A percentile compares a stretch with the other conserved stretches of the same genome.
Evolutionary conservation across 2,797 vertebrate genomes (phyloP).

Genomic region (Luscinia megarhynchos): DNA sequence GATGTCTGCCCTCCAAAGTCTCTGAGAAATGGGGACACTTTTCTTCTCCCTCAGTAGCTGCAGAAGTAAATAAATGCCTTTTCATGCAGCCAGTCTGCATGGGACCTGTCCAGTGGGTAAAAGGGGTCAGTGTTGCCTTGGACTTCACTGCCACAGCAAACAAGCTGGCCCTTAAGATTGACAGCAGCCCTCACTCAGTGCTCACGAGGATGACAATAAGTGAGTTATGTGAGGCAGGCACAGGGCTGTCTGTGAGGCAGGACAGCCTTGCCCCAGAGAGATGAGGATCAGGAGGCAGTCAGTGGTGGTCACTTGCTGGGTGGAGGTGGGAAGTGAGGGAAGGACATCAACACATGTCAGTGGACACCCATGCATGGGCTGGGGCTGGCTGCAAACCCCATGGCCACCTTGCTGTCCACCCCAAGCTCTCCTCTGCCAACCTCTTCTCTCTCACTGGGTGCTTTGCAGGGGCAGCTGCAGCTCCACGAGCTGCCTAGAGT

Average conservation of each 20-base stretch:
- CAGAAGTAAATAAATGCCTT: neutral
- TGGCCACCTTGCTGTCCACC: accelerated
- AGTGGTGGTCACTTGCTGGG: neutral
- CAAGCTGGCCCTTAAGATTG: neutral
- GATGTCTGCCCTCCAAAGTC: neutral
- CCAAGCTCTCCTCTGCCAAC: neutral
- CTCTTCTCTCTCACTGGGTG: neutral
- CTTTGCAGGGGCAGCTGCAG: neutral
- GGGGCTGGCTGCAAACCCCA: neutral
- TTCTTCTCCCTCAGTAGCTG: neutral
- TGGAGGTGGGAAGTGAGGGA: neutral
- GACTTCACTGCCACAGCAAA: neutral
- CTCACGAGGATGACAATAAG: neutral
- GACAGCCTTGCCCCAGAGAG: neutral
- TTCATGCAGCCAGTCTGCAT: neutral
- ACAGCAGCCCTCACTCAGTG: neutral
- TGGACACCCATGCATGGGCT: accelerated
- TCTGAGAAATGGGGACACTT: neutral
- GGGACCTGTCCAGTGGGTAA: neutral
- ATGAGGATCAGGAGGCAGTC: neutral
- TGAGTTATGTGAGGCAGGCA: neutral
- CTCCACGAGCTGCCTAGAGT: neutral
- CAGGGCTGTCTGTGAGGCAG: neutral
- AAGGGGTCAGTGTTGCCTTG: neutral
- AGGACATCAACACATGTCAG: neutral